Evolutionary conservation across 2,113 vertebrate species (phyloP), one percentile per base, ranked within the genome.

Genomic region (Clarias magur): DNA sequence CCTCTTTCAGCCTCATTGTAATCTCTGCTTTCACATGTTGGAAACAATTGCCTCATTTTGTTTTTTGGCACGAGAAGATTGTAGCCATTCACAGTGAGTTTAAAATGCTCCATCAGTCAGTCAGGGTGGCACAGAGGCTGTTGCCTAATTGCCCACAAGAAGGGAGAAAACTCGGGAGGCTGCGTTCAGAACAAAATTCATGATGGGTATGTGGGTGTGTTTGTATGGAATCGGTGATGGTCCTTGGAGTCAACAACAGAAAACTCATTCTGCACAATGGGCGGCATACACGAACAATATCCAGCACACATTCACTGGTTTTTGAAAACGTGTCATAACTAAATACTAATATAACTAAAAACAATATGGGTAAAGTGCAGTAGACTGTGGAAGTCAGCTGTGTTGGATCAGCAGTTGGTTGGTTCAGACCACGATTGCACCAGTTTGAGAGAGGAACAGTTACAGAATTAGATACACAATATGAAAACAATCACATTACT

Each of bases 101-200:
- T 85, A 83, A 87, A 89, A 85, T 65, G 76, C 79, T 82, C 79
- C 81, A 86, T 89, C 86, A 87, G 85, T 89, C 86, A 87, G 85
- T 89, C 83, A 89, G 83, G 27, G 42, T 68, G 80, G 34, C 53
- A 17, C 53, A n/a, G 70, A 85, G 82, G 56, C 42, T 82, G 86
- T 85, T 56, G 68, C 75, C 80, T 85, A 89, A 89, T 87, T 89
- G 86, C 83, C 83, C 72, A 83, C 70, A 83, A 83, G 70, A 87
- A 85, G 83, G 8, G 73, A 87, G 85, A 78, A 73, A 85, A 87
- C 86, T 56, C 88, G 85, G 83, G 84, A 89, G 86, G 75, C 84
- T 79, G 75, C 84, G 34, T 80, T 34, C 16, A 19, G 2, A 59
- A 19, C 54, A 59, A 11, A 57, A 19, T 79, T 19, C 25, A 79